phyloP scores from a whole-genome alignment of 2,888 invertebrate genomes.

The Trypoxylon attenuatum region DNA sequence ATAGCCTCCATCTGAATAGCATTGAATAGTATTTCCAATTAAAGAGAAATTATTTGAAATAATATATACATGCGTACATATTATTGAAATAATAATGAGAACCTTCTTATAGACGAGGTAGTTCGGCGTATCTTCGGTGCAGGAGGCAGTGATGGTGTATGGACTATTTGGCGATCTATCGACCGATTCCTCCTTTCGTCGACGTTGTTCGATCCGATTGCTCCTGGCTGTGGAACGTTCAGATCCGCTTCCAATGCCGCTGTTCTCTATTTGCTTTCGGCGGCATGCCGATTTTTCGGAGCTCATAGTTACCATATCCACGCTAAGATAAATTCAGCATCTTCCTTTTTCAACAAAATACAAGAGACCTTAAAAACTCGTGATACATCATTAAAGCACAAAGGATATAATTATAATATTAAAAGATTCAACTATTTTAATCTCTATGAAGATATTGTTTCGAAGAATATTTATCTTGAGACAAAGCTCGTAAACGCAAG shows the following conservation, averaged over 20 bases:
- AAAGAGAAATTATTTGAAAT: too few species aligned
- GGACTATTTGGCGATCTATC: constrained; percentile 46
- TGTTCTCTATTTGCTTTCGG: constrained; percentile 77
- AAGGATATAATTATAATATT: too few species aligned
- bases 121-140: constrained; percentile 89
- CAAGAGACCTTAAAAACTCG: too few species aligned
- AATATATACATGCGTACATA: too few species aligned
- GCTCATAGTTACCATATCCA: constrained; percentile 82
- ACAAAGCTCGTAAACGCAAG: too few species aligned
- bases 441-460: too few species aligned
- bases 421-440: too few species aligned
- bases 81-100: constrained; percentile 22
- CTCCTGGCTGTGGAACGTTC: constrained; percentile 56
- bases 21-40: too few species aligned
- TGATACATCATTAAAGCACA: too few species aligned
- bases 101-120: constrained; percentile 93
- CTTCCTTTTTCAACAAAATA: too few species aligned
- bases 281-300: constrained; percentile 79
- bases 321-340: constrained; percentile 73
- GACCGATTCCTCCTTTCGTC: constrained; percentile 37
- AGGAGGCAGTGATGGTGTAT: constrained; percentile 74
- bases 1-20: constrained; percentile 91
- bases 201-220: constrained; percentile 39
- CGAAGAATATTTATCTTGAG: too few species aligned
- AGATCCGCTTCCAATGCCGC: constrained; percentile 65